Evolutionary conservation across 1,140 invertebrate species (phyloP), one percentile per base, ranked within the genome.

Genomic region (Chymomyza costata): DNA sequence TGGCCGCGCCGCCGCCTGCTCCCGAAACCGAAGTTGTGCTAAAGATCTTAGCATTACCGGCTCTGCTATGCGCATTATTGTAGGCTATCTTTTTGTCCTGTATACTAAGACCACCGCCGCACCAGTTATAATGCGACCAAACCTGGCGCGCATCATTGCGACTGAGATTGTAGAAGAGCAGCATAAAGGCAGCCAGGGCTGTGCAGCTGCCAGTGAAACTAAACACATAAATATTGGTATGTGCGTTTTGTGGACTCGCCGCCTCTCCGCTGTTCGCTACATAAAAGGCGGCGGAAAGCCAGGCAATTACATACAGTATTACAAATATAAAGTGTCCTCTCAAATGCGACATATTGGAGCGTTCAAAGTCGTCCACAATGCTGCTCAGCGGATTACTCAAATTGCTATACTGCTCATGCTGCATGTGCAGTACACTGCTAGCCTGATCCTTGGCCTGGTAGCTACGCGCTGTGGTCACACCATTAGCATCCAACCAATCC

Each of bases 141-240:
- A 92, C 91, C 0, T 88, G 88, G 41, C 94, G 87, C 0, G 95
- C 93, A 85, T 97, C 95, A 56, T 90, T 93, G 15, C 95, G 86
- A 0, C 93, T 92, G 25, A 96, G 89, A 41, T 93, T 94, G 78
- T 95, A 95, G 84, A 95, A 97, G 35, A 95, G 90, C 7, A 96
- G 82, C 16, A 95, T 91, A 76, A 96, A 97, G n/a, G 92, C 87
- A 0, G 93, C 94, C 38, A 96, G 86, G 8, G 91, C 86, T 16
- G 90, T 89, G 0, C 91, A 89, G 17, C 91, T 91, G 6, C 93
- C 81, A 0, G 91, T 91, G 70, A 94, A 97, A 7, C 92, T 66
- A 41, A 93, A 89, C 61, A 93, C 93, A 74, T 95, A 96, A 0
- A 68, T 15, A 10, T 59, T 49, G 28, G 81, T 37, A 37, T 66